A percentile compares a stretch with the other conserved stretches of the same genome.
These are phyloP conservation scores for Hoplodrina ambigua DNA, from an alignment of 2,888 invertebrate genomes.

Conservation along the genomic window DNA sequence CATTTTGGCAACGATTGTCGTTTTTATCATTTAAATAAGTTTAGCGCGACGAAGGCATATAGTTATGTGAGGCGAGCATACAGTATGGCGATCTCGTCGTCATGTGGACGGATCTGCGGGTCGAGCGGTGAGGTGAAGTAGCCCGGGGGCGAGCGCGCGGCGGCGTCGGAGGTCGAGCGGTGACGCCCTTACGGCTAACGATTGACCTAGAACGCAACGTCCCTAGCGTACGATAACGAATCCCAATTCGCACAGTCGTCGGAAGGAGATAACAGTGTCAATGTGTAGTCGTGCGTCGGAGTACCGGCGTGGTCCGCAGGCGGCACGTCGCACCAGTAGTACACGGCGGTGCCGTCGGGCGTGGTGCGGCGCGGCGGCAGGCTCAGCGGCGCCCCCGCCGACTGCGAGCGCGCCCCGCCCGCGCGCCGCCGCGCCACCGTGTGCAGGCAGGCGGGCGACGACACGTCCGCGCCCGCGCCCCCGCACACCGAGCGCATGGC, in stretches of 20 bases:
- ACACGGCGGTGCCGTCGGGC: constrained; percentile 95
- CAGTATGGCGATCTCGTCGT: constrained; percentile 37
- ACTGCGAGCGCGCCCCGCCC: constrained; percentile 77
- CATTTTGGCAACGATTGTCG: not conserved
- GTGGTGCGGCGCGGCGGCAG: constrained; percentile 94
- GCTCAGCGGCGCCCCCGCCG: constrained; percentile 71
- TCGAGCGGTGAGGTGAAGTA: not conserved
- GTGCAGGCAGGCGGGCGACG: constrained; percentile 78
- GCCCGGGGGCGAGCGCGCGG: constrained; percentile 4
- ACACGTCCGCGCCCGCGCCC: constrained; percentile 75
- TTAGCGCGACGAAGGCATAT: not conserved
- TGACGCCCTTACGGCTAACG: not conserved
- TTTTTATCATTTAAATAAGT: not conserved
- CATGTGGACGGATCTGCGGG: constrained; percentile 32
- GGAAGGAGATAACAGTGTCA: not conserved
- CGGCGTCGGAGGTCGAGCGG: not conserved
- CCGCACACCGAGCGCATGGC: constrained; percentile 76
- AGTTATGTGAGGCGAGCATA: constrained; percentile 16
- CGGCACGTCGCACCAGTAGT: constrained; percentile 96
- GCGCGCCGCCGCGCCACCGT: constrained; percentile 77
- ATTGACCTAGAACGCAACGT: not conserved
- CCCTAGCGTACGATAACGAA: not conserved
- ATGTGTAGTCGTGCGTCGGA: constrained; percentile 16
- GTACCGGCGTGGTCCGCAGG: constrained; percentile 89
- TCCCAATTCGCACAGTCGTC: not conserved